phyloP scores from a whole-genome alignment of 2,888 invertebrate genomes.

The Netelia melanura region DNA sequence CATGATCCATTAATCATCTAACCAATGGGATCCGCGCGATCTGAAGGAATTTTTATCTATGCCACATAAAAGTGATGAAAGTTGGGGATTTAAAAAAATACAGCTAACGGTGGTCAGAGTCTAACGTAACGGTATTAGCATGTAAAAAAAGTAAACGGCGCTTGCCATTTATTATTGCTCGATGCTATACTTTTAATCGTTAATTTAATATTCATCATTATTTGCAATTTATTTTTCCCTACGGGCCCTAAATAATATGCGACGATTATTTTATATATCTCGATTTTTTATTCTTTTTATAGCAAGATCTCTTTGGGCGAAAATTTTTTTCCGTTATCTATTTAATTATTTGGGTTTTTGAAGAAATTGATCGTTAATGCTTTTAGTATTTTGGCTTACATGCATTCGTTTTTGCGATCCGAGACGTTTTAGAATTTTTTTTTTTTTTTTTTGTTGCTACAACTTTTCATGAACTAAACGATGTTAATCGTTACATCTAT shows the following conservation, averaged over 20 bases:
- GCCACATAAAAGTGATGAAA: slow-evolving; percentile 54
- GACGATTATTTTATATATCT: neutral
- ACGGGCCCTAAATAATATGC: neutral
- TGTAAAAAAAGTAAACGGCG: slow-evolving; percentile 67
- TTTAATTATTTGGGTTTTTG: slow-evolving; percentile 19
- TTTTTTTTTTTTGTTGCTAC: too few relatives aligned
- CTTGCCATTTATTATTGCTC: slow-evolving; percentile 42
- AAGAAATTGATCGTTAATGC: neutral
- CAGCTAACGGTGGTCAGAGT: slow-evolving; percentile 77
- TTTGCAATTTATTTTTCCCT: neutral
- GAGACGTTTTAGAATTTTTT: too few relatives aligned
- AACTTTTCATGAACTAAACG: too few relatives aligned
- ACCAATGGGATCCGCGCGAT: slow-evolving; percentile 6
- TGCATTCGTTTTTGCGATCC: too few relatives aligned
- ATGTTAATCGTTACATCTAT: too few relatives aligned
- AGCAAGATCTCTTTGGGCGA: neutral
- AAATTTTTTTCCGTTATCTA: neutral
- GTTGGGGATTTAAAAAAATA: slow-evolving; percentile 42
- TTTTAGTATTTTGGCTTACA: too few relatives aligned
- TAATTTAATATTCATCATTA: slow-evolving; percentile 21
- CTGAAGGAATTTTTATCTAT: slow-evolving; percentile 29
- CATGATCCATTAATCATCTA: neutral
- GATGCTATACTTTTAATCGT: slow-evolving; percentile 56
- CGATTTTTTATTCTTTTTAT: neutral
- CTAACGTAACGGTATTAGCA: slow-evolving; percentile 78